A percentile compares a stretch with the other conserved stretches of the same genome.
These are phyloP conservation scores for Xyrauchen texanus DNA, from an alignment of 2,113 vertebrate genomes.

Conservation along the genomic window DNA sequence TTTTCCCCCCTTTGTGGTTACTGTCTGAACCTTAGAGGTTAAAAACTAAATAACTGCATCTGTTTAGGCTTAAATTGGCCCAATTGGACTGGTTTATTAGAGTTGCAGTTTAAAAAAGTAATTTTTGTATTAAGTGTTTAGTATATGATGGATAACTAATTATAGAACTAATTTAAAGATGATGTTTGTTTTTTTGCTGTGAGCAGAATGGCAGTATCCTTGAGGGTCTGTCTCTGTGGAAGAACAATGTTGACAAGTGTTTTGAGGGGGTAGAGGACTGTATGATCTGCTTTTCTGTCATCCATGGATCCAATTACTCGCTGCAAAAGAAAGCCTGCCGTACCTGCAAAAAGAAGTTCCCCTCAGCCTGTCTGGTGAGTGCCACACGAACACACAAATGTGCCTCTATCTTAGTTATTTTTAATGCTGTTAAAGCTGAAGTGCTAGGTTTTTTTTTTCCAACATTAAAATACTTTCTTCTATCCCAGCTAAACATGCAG, in stretches of 20 bases:
- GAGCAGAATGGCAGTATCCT: constrained; percentile 96
- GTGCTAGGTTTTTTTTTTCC: too few species aligned
- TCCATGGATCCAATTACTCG: constrained; percentile 98
- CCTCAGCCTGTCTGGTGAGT: constrained; percentile 95
- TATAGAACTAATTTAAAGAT: too few species aligned
- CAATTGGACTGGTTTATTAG: too few species aligned
- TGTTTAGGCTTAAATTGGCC: too few species aligned
- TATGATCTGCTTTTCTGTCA: constrained; percentile 98
- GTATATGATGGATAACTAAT: background rate
- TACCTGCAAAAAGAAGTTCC: constrained; percentile 98
- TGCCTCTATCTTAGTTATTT: too few species aligned
- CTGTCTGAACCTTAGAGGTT: too few species aligned
- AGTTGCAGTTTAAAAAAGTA: too few species aligned
- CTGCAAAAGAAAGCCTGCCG: constrained; percentile 96
- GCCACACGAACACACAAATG: too few species aligned
- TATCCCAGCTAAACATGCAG: too few species aligned
- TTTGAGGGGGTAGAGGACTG: constrained; percentile 98
- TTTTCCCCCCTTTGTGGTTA: too few species aligned
- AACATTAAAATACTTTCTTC: too few species aligned
- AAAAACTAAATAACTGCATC: too few species aligned
- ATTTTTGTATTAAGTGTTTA: background rate
- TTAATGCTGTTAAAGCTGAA: background rate
- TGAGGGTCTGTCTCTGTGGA: constrained; percentile 96
- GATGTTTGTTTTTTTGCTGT: constrained; percentile 24
- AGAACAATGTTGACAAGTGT: constrained; percentile 96